phyloP scores from a whole-genome alignment of 2,113 vertebrate genomes.

The Deroptyus accipitrinus region DNA sequence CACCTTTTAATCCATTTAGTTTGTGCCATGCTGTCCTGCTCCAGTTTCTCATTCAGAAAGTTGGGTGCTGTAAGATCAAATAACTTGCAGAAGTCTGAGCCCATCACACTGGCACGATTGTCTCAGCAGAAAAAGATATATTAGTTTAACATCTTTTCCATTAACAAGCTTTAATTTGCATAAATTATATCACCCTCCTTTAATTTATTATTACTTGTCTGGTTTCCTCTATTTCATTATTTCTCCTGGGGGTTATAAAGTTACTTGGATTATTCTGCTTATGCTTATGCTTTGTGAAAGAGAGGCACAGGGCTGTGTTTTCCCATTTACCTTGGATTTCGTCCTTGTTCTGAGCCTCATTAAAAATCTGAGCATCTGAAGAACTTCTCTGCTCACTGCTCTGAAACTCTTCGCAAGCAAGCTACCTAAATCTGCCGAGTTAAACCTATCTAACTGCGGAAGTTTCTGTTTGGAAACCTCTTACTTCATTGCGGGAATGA shows the following conservation, averaged over 20 bases:
- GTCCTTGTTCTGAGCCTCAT: not conserved
- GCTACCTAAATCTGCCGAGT: not conserved
- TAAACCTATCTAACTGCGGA: not conserved
- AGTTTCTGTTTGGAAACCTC: not conserved
- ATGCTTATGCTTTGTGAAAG: not conserved
- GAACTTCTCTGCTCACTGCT: not conserved
- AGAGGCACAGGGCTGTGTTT: not conserved
- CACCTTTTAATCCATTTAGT: not conserved
- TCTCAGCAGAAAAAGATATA: not conserved
- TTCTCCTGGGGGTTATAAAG: constrained; percentile 40
- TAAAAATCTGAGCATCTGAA: not conserved
- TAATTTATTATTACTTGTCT: constrained; percentile 37
- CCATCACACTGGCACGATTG: not conserved
- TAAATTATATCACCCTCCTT: constrained; percentile 22
- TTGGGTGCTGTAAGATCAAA: not conserved
- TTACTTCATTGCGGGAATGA: not conserved
- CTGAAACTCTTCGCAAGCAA: not conserved
- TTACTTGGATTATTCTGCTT: constrained; percentile 4
- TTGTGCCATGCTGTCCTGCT: not conserved
- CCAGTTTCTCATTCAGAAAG: not conserved
- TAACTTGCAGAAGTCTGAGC: not conserved
- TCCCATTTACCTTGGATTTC: constrained; percentile 3
- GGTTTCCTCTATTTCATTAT: not conserved
- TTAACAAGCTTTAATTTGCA: constrained; percentile 47
- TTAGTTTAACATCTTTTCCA: constrained; percentile 37